These are phyloP conservation scores for Ectropis crepuscularia DNA, from an alignment of 2,888 invertebrate species.

Conservation along the genomic window DNA sequence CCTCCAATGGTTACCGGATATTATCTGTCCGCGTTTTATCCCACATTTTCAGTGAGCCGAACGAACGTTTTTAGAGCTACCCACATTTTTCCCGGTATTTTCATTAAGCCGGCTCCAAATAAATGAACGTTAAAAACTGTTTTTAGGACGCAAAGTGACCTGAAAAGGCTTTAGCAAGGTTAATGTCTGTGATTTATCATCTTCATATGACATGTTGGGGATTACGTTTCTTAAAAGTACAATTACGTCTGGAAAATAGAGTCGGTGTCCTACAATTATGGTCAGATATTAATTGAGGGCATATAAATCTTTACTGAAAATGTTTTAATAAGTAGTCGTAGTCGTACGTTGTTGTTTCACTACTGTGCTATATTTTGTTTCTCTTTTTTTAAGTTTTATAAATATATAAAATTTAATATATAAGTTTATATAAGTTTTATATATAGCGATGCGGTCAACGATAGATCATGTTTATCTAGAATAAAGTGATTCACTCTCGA, in stretches of 20 bases:
- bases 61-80: conserved; percentile 18
- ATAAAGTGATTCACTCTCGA: too few species aligned
- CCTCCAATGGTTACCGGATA: conserved; percentile 34
- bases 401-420: too few species aligned
- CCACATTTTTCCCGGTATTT: conserved; percentile 22
- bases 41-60: conserved; percentile 19
- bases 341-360: too few species aligned
- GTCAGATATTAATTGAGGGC: too few species aligned
- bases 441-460: too few species aligned
- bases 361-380: too few species aligned
- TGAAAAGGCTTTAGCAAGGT: conserved; percentile 3
- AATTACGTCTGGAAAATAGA: not conserved
- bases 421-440: too few species aligned
- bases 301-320: too few species aligned
- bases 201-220: not conserved
- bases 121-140: conserved; percentile 16
- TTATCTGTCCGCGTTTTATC: conserved; percentile 31
- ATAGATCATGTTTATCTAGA: too few species aligned
- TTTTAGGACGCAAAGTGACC: conserved; percentile 5
- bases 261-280: not conserved
- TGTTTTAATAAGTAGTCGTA: too few species aligned
- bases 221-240: not conserved
- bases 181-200: conserved; percentile 1
- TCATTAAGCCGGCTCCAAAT: conserved; percentile 16
- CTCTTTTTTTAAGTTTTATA: too few species aligned